Conservation (phyloP, 2,113 vertebrate species). For the Arothron firmamentum region DNA sequence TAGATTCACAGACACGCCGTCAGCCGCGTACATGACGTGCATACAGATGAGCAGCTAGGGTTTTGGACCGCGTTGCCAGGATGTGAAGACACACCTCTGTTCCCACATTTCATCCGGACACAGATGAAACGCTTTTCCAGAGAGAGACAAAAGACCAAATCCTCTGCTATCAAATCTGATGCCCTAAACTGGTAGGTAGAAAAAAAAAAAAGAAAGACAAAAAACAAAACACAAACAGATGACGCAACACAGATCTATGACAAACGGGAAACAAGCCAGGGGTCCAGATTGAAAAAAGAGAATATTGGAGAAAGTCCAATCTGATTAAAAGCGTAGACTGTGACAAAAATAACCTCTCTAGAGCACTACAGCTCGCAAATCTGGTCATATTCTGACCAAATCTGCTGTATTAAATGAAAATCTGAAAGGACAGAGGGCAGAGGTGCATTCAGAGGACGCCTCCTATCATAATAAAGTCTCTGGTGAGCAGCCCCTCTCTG, state of each 20-base stretch:
- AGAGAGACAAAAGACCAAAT: conserved; percentile 12
- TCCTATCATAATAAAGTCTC: neutral
- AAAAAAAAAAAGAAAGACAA: no score
- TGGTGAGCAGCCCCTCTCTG: conserved; percentile 34
- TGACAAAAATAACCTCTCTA: conserved; percentile 36
- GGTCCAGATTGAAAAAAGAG: conserved; percentile 29
- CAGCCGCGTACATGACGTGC: conserved; percentile 30
- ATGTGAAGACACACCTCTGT: conserved; percentile 6
- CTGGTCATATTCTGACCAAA: conserved; percentile 21
- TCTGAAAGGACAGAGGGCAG: neutral
- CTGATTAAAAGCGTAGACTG: conserved; percentile 46
- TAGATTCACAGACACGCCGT: conserved; percentile 21
- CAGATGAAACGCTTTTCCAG: conserved; percentile 3
- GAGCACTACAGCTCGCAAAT: conserved; percentile 24
- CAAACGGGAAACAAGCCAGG: conserved; percentile 8
- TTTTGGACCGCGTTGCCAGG: conserved; percentile 15
- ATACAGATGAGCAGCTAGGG: conserved; percentile 13
- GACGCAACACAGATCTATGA: conserved; percentile 7
- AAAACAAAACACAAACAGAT: neutral
- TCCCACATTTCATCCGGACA: conserved; percentile 14
- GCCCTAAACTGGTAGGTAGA: neutral
- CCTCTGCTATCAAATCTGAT: neutral
- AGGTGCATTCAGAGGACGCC: conserved; percentile 7
- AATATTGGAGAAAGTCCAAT: conserved; percentile 32
- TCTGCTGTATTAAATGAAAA: conserved; percentile 22